Percentiles rank a stretch among this genome's conserved stretches.
These are phyloP conservation scores for Formica aserva DNA, from an alignment of 2,888 invertebrate species.

Conservation along the genomic window DNA sequence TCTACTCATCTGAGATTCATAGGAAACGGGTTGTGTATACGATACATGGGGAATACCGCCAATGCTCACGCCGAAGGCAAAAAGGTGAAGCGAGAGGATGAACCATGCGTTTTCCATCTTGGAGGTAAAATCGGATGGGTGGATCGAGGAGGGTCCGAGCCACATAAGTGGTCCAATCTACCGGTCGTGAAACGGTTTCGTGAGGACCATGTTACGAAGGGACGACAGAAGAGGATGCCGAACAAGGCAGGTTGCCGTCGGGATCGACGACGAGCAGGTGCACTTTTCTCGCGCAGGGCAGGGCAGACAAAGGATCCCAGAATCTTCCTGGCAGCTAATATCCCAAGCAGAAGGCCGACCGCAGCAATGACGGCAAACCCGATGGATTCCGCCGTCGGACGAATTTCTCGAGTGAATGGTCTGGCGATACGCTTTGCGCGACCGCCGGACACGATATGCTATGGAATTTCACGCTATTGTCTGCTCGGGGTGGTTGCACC, in stretches of 20 bases:
- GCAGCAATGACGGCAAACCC: conserved; percentile 50
- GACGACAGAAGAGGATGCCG: conserved; percentile 57
- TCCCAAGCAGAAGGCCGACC: conserved; percentile 32
- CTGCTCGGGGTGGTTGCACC: conserved; percentile 13
- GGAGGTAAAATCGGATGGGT: conserved; percentile 22
- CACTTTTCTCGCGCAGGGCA: conserved; percentile 68
- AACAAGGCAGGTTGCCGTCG: conserved; percentile 69
- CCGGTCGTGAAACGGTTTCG: conserved; percentile 47
- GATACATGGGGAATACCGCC: neutral
- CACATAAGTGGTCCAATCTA: conserved; percentile 49
- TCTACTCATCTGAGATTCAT: conserved; percentile 16
- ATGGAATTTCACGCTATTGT: conserved; percentile 58
- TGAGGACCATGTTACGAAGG: conserved; percentile 4
- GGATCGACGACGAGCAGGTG: conserved; percentile 78
- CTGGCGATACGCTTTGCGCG: neutral
- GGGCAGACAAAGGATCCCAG: conserved; percentile 74
- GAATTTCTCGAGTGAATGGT: conserved; percentile 58
- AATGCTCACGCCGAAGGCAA: neutral
- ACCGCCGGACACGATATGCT: conserved; percentile 9
- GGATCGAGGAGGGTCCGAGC: conserved; percentile 32
- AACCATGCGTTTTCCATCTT: conserved; percentile 10
- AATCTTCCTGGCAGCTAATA: conserved; percentile 51
- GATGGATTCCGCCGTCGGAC: conserved; percentile 47
- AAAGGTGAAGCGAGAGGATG: conserved; percentile 12
- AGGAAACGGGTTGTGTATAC: neutral